Base-by-base conservation (phyloP, 2,888 invertebrate species). In the Mellilla xanthometata region DNA sequence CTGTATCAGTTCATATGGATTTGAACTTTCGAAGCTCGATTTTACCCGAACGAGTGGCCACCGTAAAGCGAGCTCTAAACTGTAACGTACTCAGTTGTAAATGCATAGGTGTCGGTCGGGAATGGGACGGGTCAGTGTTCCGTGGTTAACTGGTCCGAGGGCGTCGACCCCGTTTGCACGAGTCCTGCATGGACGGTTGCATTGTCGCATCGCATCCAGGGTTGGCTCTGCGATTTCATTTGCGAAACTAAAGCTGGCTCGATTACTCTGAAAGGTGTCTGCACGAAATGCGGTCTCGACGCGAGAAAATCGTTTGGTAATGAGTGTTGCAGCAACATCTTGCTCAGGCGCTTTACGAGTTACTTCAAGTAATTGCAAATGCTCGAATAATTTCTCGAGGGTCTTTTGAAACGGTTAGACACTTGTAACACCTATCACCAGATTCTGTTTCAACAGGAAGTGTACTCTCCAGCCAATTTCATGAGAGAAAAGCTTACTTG, bases 51-150 rank as follows among this genome's bases (percentile, higher is more conserved):
- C 48, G 48, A 39, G n/a, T 39, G 39, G 19, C 10, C 19, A 41
- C n/a, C 38, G 48, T 50, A 55, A 56, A 48, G 67, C 64, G 64
- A 60, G 53, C 71, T 64, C 55, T 69, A 65, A 52, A 49, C 56
- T 30, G 50, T 58, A 52, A 48, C 23, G 19, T 49, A 56, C 62
- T 58, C 50, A 60, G 72, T 69, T 60, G 59, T 35, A 58, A 63
- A 52, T 67, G 61, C 61, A 58, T 59, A 63, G 60, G 60, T 62
- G 54, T 54, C 51, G 46, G 56, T 58, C 52, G 57, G 58, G 55
- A 61, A 56, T 60, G 61, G 65, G 67, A 76, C 74, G 72, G 80
- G 81, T 83, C 82, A 81, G 75, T 82, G 78, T 76, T 76, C 80
- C 68, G 70, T 70, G 67, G 72, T 74, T 73, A 71, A 71, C 73